Evolutionary conservation across 1,140 invertebrate genomes (phyloP).

Genomic region (Sycophaga agraensis): DNA sequence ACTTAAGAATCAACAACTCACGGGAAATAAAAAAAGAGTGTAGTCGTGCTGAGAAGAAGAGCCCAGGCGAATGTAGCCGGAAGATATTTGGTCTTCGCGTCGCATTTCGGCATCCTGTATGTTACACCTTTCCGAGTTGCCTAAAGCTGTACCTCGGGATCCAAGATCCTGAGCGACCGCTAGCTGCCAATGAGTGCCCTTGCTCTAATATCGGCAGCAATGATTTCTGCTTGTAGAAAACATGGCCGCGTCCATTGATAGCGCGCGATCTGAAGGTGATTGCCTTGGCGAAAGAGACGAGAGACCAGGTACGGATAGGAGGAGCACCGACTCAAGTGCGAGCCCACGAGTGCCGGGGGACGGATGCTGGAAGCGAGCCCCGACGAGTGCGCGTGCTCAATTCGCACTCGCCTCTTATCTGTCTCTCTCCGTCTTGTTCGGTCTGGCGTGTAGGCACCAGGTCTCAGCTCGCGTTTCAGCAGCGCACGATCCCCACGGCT

Average conservation of each 20-base stretch:
- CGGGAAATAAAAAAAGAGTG: conserved; percentile 95
- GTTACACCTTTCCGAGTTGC: conserved; percentile 1
- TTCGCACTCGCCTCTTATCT: background rate
- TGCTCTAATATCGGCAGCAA: conserved; percentile 31
- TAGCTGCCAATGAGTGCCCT: background rate
- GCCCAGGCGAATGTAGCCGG: conserved; percentile 96
- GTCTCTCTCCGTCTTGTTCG: background rate
- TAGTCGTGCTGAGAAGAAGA: conserved; percentile 84
- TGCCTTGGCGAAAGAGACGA: no score
- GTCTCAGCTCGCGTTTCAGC: background rate
- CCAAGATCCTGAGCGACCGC: background rate
- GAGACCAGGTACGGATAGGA: background rate
- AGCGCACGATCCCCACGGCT: background rate
- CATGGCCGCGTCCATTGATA: conserved; percentile 56
- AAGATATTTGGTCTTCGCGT: conserved; percentile 89
- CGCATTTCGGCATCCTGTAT: conserved; percentile 86
- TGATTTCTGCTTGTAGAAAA: conserved; percentile 55
- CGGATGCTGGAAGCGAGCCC: background rate
- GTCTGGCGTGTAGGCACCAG: background rate
- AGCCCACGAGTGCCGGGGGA: background rate
- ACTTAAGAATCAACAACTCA: conserved; percentile 75
- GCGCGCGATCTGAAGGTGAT: no score
- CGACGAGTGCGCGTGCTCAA: no score
- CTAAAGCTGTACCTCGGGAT: background rate
- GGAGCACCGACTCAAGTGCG: background rate